Evolutionary conservation across 2,888 invertebrate genomes (phyloP).

Genomic region (Drosophila acutilabella): DNA sequence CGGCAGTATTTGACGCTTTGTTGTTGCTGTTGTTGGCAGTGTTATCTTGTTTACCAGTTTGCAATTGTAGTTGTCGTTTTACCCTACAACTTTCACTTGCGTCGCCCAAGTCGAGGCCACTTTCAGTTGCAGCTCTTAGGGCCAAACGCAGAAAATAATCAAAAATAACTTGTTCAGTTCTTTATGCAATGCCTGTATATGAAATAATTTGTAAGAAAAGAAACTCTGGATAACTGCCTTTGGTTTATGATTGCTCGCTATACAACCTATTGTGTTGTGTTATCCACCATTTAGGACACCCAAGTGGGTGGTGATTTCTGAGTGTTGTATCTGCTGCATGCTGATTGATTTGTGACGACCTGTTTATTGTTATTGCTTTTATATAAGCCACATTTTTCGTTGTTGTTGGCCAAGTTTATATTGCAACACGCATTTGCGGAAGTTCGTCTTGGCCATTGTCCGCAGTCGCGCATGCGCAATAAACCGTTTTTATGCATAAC

Average conservation of each 20-base stretch:
- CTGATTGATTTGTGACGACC: slow-evolving; percentile 69
- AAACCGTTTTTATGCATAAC: slow-evolving; percentile 76
- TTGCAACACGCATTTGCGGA: slow-evolving; percentile 73
- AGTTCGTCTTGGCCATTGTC: slow-evolving; percentile 55
- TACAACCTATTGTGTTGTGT: neutral
- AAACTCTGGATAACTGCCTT: slow-evolving; percentile 3
- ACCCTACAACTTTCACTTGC: slow-evolving; percentile 76
- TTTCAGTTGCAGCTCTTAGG: slow-evolving; percentile 17
- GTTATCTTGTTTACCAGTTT: slow-evolving; percentile 29
- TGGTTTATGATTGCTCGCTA: neutral
- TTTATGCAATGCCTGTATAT: slow-evolving; percentile 25
- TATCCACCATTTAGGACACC: slow-evolving; percentile 25
- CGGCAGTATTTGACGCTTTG: slow-evolving; percentile 43
- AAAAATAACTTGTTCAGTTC: slow-evolving; percentile 35
- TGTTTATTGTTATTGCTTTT: slow-evolving; percentile 62
- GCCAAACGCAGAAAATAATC: slow-evolving; percentile 6
- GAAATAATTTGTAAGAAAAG: slow-evolving; percentile 11
- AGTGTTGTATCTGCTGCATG: slow-evolving; percentile 62
- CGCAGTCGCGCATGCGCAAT: slow-evolving; percentile 68
- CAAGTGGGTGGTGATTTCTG: slow-evolving; percentile 32
- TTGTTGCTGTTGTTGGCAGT: slow-evolving; percentile 13
- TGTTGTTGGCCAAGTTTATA: slow-evolving; percentile 27
- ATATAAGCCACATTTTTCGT: slow-evolving; percentile 54
- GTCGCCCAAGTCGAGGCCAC: slow-evolving; percentile 39
- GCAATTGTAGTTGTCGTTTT: slow-evolving; percentile 60